Evolutionary conservation across 1,140 invertebrate species (phyloP).

Genomic region (Aporrectodea caliginosa): DNA sequence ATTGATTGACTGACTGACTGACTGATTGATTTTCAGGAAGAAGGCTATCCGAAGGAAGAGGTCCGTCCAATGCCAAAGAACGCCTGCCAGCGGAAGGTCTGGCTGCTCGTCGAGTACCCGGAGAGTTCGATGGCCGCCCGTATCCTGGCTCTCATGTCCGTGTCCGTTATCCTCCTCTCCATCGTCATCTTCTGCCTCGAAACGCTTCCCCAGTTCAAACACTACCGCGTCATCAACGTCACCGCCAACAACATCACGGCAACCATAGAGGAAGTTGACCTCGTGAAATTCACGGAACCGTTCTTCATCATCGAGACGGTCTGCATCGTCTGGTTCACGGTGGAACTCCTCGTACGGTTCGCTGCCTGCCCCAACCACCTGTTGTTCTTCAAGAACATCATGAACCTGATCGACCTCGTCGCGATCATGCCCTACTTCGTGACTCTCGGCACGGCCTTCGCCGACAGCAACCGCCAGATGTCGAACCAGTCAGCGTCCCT

Average conservation of each 20-base stretch:
- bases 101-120: slow-evolving; percentile 98
- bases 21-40: too few relatives aligned
- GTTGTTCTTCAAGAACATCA: slow-evolving; percentile 67
- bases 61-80: slow-evolving; percentile 43
- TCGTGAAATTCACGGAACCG: too few relatives aligned
- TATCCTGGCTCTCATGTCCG: slow-evolving; percentile 98
- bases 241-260: neutral
- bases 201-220: slow-evolving; percentile 71
- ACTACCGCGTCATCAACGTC: slow-evolving; percentile 16
- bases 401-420: slow-evolving; percentile 97
- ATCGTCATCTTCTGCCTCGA: slow-evolving; percentile 99
- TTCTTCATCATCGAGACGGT: too few relatives aligned
- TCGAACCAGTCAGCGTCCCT: slow-evolving; percentile 61
- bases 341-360: slow-evolving; percentile 48
- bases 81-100: slow-evolving; percentile 56
- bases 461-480: slow-evolving; percentile 60
- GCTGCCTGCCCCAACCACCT: slow-evolving; percentile 51
- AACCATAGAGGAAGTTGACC: slow-evolving; percentile 50
- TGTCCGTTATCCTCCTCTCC: slow-evolving; percentile 92
- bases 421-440: slow-evolving; percentile 99
- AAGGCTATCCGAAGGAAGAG: slow-evolving; percentile 50
- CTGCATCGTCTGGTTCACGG: slow-evolving; percentile 55
- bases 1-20: too few relatives aligned
- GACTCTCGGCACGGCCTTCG: slow-evolving; percentile 67
- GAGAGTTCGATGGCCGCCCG: too few relatives aligned